Base-by-base conservation (phyloP, 2,888 invertebrate species). In the Drosophila histrio region DNA sequence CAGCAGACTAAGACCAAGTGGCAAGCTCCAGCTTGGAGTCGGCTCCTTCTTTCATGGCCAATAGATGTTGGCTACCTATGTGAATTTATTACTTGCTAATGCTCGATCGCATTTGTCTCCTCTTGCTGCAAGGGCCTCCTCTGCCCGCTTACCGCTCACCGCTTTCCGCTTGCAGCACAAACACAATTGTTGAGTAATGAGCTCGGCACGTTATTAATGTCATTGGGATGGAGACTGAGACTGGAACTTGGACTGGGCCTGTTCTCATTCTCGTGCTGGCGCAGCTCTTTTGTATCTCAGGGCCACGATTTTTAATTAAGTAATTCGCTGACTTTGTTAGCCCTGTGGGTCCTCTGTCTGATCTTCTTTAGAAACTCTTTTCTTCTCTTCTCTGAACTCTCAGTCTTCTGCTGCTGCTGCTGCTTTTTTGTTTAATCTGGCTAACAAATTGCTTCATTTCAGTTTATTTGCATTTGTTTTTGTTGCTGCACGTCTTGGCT, bases 231-330 rank as follows among this genome's bases (percentile, higher is more conserved):
- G 43, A 46, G 28, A 11, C 47, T 30, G 21, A 32, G 24, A 30
- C 46, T 38, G 38, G 47, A 17, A 46, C 19, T 63, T 79, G 69
- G 65, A 47, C 11, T 36, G 47, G 26, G 11, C 43, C 32, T 22
- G 34, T 71, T 54, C 58, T 59, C 49, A 43, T 65, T 50, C 53
- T 54, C 56, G 43, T 69, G 41, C 41, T 58, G 53, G 34, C 49
- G 50, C 57, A 36, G 46, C 46, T 52, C 67, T 72, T 69, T 60
- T 65, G 70, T 77, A 59, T 67, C 66, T 70, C 43, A 72, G 84
- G 85, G 87, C 89, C 89, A 90, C 80, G 83, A 77, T 87, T 89
- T 90, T 90, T 90, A 90, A 90, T 90, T 90, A 90, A 90, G 90
- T 88, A 90, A 90, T 90, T 89, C 81, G 81, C 78, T 79, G 86